Evolutionary conservation across 2,797 vertebrate species (phyloP), one percentile per base, ranked within the genome.

Genomic region (Gymnoscopelus microlampas): DNA sequence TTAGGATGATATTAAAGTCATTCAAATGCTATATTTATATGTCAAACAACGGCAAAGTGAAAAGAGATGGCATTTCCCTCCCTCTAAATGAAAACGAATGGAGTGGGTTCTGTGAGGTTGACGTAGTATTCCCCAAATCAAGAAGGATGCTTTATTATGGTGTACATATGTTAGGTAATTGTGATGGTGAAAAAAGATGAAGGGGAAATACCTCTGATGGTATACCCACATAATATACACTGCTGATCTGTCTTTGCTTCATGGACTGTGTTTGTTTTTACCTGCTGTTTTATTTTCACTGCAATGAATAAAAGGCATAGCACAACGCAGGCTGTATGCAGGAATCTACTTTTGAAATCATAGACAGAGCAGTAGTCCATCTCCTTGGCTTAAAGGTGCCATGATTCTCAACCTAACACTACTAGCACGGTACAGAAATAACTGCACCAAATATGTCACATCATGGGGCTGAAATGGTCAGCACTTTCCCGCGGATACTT

Each of bases 1-100:
- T 98, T 96, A 96, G 92, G 88, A 93, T 91, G 94, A 96, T 98
- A 98, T 98, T 97, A 97, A 98, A 97, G 95, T 96, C 95, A 96
- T 94, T 96, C 95, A 96, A 93, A 96, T 96, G 92, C 93, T 94
- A 91, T 92, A 95, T 97, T 96, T 95, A 95, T 96, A 97, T 96
- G 96, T 96, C 96, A 98, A 95, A 95, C 92, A 94, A 90, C 94
- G 95, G 89, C 93, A 91, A 90, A 94, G 95, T 94, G 90, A 90
- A 91, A 95, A 95, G 93, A 84, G 86, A 90, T 85, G 83, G 86
- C 89, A 94, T 95, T 94, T 8, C 86, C 83, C 48, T 86, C 89
- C 85, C 63, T 63, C 74, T 54, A 78, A 92, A 92, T 74, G 83
- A 87, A 88, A 86, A 88, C 32, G 56, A 88, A 89, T 82, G 75